A percentile compares a stretch with the other conserved stretches of the same genome.
Evolutionary conservation across 2,888 invertebrate genomes (phyloP).

Genomic region (Cyclophora punctaria): DNA sequence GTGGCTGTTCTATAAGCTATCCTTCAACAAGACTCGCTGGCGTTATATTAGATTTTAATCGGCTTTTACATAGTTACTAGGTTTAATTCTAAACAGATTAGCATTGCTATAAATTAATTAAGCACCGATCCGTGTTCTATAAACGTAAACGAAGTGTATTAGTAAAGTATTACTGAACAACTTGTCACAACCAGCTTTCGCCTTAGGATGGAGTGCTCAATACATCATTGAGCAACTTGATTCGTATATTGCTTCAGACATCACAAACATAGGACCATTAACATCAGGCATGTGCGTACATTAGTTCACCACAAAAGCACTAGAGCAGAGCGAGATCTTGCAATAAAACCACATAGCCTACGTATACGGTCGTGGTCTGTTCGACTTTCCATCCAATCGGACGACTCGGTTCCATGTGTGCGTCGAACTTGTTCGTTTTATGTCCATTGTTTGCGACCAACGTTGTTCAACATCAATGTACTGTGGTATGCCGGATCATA

Average conservation of each 20-base stretch:
- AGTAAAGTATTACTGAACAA: no score
- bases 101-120: no score
- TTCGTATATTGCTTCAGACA: no score
- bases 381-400: constrained; percentile 45
- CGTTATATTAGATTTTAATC: constrained; percentile 30
- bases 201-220: no score
- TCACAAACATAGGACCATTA: constrained; percentile 10
- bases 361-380: constrained; percentile 35
- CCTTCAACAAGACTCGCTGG: constrained; percentile 25
- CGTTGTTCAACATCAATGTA: constrained; percentile 23
- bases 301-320: constrained; percentile 46
- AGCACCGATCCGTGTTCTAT: no score
- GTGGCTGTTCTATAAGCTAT: constrained; percentile 36
- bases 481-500: constrained; percentile 30
- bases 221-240: no score
- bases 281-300: constrained; percentile 31
- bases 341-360: constrained; percentile 42
- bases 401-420: constrained; percentile 25
- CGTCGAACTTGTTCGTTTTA: constrained; percentile 24
- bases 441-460: constrained; percentile 35
- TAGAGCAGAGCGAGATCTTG: constrained; percentile 49
- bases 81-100: no score
- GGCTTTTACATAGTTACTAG: constrained; percentile 3
- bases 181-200: no score
- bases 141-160: no score